Evolutionary conservation across 2,113 vertebrate species (phyloP), one percentile per base, ranked within the genome.

Genomic region (Smithornis capensis): DNA sequence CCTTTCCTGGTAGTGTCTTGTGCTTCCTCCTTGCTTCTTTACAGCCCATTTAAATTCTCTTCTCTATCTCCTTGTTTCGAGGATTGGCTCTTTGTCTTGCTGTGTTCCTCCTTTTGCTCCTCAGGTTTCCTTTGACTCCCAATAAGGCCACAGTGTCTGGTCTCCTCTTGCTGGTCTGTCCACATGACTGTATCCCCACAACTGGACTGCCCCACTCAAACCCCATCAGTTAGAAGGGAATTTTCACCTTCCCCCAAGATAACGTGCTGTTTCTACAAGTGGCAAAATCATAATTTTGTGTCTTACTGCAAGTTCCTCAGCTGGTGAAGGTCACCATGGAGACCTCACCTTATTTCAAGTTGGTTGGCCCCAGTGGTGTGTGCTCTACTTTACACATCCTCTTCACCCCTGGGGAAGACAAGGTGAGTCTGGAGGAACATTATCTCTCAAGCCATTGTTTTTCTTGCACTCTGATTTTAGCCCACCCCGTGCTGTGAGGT

Each of bases 381-480:
- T n/a, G 99, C 53, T 95, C 94, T 10, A 90, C 91, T 5, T 99
- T 98, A 94, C 98, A 79, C 22, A 38, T 99, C 53, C 42, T 96
- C 60, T 99, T 99, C 97, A 98, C 92, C 4, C 98, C 98, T 1
- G 92, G 96, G 6, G 98, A 99, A 92, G 98, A 97, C 92, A 99
- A 99, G 99, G 98, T 99, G 97, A 94, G 52, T 14, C 31, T 45
- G 47, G n/a, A 28, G n/a, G 3, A 40, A 29, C 28, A 4, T 60
- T 9, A 2, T 49, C 18, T 63, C 35, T 50, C 12, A 31, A 63
- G 64, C 8, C 6, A 6, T 4, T 2, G 6, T 13, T 62, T 18
- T 38, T 62, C 59, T 62, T 52, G 59, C 27, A 12, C 9, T 2
- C 47, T 60, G 42, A 42, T 19, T 27, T 6, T 14, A 38, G 35